Evolutionary conservation across 2,113 vertebrate genomes (phyloP).

Genomic region (Vicugna pacos): DNA sequence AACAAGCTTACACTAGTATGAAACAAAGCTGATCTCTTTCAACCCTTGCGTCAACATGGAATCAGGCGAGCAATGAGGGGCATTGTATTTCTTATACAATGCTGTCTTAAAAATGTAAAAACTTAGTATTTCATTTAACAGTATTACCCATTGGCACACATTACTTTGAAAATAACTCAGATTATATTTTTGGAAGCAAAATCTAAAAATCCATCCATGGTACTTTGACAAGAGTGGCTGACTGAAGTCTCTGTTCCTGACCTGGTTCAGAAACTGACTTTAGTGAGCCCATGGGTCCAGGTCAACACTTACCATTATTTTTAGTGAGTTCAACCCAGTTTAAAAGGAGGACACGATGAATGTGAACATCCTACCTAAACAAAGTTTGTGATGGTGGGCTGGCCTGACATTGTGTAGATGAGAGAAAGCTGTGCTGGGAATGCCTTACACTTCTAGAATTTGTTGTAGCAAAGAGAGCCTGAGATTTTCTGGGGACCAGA

Average conservation of each 20-base stretch:
- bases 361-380: background rate
- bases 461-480: background rate
- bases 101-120: background rate
- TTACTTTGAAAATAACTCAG: background rate
- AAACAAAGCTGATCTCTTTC: slow-evolving; percentile 30
- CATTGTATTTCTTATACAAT: background rate
- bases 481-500: background rate
- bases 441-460: background rate
- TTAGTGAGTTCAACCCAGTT: background rate
- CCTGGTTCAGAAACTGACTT: background rate
- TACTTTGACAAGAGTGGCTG: background rate
- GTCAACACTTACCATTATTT: background rate
- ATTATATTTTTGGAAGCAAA: slow-evolving; percentile 30
- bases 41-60: background rate
- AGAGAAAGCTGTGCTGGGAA: background rate
- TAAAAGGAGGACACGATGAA: background rate
- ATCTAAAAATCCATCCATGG: background rate
- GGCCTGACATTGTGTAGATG: too few relatives aligned
- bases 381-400: background rate
- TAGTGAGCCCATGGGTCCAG: background rate
- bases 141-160: background rate
- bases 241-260: background rate
- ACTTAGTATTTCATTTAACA: background rate
- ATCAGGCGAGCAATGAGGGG: background rate
- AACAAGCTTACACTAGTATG: background rate